Conservation (phyloP, 2,888 invertebrate genomes). For the Stenolophus ochropezus region DNA sequence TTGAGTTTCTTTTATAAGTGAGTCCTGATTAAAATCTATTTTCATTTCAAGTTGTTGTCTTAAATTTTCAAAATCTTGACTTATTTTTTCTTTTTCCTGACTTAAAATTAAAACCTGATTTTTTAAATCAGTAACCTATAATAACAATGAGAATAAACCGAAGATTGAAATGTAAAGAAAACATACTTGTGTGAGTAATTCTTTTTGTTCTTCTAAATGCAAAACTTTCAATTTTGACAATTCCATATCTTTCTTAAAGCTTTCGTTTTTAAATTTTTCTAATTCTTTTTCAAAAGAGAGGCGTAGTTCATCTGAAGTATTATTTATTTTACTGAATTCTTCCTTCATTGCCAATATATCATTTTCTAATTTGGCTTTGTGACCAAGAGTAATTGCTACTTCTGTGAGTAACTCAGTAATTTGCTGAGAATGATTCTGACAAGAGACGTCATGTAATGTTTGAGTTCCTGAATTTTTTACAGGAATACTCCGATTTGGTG, state of each 20-base stretch:
- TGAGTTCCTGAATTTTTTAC: background rate
- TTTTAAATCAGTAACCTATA: slow-evolving; percentile 43
- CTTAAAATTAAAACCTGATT: slow-evolving; percentile 1
- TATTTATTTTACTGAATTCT: background rate
- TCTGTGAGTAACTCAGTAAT: slow-evolving; percentile 62
- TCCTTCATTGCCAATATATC: slow-evolving; percentile 49
- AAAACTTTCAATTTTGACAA: slow-evolving; percentile 56
- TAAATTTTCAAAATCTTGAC: slow-evolving; percentile 40
- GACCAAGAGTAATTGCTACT: slow-evolving; percentile 61
- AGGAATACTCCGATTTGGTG: background rate
- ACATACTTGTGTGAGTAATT: slow-evolving; percentile 58
- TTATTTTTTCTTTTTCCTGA: slow-evolving; percentile 37
- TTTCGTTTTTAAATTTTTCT: slow-evolving; percentile 51
- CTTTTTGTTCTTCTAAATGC: slow-evolving; percentile 57
- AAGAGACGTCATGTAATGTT: background rate
- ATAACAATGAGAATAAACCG: background rate
- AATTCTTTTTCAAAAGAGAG: slow-evolving; percentile 40
- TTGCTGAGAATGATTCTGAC: slow-evolving; percentile 50
- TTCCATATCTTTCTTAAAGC: slow-evolving; percentile 51
- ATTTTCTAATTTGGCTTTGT: slow-evolving; percentile 62
- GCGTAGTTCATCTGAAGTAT: slow-evolving; percentile 54
- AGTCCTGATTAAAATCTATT: background rate
- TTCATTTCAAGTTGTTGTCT: slow-evolving; percentile 35
- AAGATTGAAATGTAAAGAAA: background rate
- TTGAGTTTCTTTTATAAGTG: slow-evolving; percentile 32